phyloP scores from a whole-genome alignment of 2,797 vertebrate genomes.

The Otolemur crassicaudatus region DNA sequence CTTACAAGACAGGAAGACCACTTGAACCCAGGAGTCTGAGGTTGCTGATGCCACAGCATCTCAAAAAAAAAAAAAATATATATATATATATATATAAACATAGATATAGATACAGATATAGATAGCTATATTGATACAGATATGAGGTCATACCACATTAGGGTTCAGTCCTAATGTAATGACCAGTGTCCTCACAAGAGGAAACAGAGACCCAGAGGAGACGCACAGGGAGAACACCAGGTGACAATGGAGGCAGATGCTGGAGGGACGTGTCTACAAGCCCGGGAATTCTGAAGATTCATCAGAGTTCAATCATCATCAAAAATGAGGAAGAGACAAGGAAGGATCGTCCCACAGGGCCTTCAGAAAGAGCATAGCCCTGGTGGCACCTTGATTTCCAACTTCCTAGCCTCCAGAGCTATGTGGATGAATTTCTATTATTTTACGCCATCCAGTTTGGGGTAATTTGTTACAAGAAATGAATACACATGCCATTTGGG shows the following conservation, averaged over 20 bases:
- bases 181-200: background rate
- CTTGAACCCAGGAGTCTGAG: background rate
- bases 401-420: background rate
- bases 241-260: background rate
- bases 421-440: background rate
- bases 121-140: too few species aligned
- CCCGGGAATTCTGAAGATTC: background rate
- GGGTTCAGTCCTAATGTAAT: background rate
- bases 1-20: background rate
- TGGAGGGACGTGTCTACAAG: background rate
- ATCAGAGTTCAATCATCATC: too few species aligned
- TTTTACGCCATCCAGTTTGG: background rate
- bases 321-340: background rate
- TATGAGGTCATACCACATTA: background rate
- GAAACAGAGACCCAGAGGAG: background rate
- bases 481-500: background rate
- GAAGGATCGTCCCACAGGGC: background rate
- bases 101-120: too few species aligned
- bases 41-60: background rate
- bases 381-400: background rate
- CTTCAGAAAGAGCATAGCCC: background rate
- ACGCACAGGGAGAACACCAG: background rate
- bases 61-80: too few species aligned
- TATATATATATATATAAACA: too few species aligned
- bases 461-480: background rate